Evolutionary conservation across 1,140 invertebrate species (phyloP), one percentile per base, ranked within the genome.

Genomic region (Drosophila rufa): DNA sequence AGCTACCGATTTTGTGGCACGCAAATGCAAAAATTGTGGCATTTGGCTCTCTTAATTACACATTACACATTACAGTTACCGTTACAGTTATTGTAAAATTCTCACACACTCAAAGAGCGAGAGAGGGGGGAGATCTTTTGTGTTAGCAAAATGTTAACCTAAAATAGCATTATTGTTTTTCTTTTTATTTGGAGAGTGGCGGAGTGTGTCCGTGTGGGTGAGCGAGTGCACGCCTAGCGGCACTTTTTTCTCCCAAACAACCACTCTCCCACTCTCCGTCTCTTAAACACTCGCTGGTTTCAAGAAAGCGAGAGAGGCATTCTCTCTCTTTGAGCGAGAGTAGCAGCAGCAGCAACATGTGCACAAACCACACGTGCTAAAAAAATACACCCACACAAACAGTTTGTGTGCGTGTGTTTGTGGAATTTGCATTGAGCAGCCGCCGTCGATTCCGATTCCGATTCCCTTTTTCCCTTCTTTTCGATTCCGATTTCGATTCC

Each of bases 351-450:
- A 91, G 89, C 89, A 91, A 91, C 89, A 91, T 91, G 89, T 91
- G 89, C 89, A 91, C 89, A 89, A 91, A 90, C 89, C 89, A 91
- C 89, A 91, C 89, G 89, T 91, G 89, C 89, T 91, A 85, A 91
- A 91, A 91, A 89, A 86, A 82, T 55, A 53, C 57, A 82, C 62
- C 76, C 75, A 79, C 79, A 73, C 51, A 80, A 62, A 68, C 40
- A 53, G 6, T 25, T 51, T 68, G 47, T 50, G 33, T 25, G 22
- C 51, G 9, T 59, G 59, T 78, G 74, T 75, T 79, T 82, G 78
- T 85, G 81, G 82, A 91, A 89, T 89, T 89, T 90, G 85, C 85
- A 89, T 89, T 89, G 85, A 81, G 85, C 81, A 75, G 85, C 48
- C 65, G 75, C 67, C 67, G 81, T 71, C 64, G 69, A 73, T 73